Evolutionary conservation across 2,797 vertebrate genomes (phyloP), one percentile per base, ranked within the genome.

Genomic region (Enteromius anoplus): DNA sequence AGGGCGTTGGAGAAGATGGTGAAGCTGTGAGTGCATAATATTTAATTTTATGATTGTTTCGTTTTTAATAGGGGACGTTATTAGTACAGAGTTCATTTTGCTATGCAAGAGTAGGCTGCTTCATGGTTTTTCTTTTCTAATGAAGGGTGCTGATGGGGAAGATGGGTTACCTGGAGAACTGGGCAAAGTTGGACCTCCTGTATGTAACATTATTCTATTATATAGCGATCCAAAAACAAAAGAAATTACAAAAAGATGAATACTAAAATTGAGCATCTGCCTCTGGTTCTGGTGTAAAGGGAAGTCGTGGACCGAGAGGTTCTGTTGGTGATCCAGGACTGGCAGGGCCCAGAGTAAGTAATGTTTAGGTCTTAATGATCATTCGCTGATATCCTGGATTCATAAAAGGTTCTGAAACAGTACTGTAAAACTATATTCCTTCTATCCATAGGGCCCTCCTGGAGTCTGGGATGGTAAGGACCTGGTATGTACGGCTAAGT

Each of bases 91-190:
- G 5, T 19, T 68, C 2, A 42, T 49, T 26, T 49, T 68, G 37
- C 53, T 21, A 12, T 42, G 26, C 1, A 11, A 58, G n/a, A 23
- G 1, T 10, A n/a, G 21, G 1, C 21, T 40, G 26, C n/a, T 60
- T 14, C 51, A n/a, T 64, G 1, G 15, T 17, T 60, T 29, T 19
- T 14, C 0, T 15, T 85, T 51, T 79, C 75, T 77, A 68, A 65
- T 86, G 80, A 77, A 99, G 98, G 98, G 98, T 65, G 93, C 95
- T 85, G 94, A 96, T 81, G 98, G 98, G 60, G 93, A 95, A 78
- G 92, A 96, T 70, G 98, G 98, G 62, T 94, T 99, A 26, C 96
- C 96, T 0, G 98, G 98, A 86, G 98, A 99, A 92, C 91, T 99
- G 79, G 98, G 98, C 15, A 97, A 93, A 90, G 92, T 93, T 19